Evolutionary conservation across 2,797 vertebrate species (phyloP), one percentile per base, ranked within the genome.

Genomic region (Acanthurus lineatus): DNA sequence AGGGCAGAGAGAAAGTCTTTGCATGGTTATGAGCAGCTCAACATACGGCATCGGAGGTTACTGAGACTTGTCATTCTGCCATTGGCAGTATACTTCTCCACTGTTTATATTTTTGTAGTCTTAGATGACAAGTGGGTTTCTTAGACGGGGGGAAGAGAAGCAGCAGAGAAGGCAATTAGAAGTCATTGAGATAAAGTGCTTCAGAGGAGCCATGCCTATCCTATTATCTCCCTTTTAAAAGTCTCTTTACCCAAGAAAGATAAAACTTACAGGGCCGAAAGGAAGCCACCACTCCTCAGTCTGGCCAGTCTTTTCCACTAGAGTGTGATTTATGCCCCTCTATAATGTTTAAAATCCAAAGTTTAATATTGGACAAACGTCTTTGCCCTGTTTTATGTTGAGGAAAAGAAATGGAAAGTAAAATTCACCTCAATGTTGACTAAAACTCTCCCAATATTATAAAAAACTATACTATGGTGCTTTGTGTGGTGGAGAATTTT

Each of bases 301-400:
- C 42, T 80, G 67, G 73, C 47, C 16, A n/a, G 76, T 82, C 57
- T 81, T 84, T 88, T 80, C 64, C 62, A 77, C 51, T 77, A 25
- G 77, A 79, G 42, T 57, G 38, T 76, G 70, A 91, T 92, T 92
- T 75, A 86, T 84, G 17, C 44, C 32, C 67, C 63, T 75, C 70
- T 76, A 54, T 85, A 28, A 40, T 66, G 49, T 85, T 84, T 86
- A 64, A 83, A 63, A 16, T 58, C 56, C 69, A 85, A 73, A 83
- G 38, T 84, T 73, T 77, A 89, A 88, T 86, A 87, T 90, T 35
- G 67, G 52, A 87, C 53, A 88, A 82, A 88, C 81, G 63, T 56
- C 77, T 85, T 79, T 86, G 74, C 72, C 56, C 71, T 77, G 47
- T 84, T 90, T 77, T 84, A 81, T 8, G 52, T 67, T 22, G 58